Evolutionary conservation across 2,797 vertebrate species (phyloP).

Genomic region (Scarus forsteni): DNA sequence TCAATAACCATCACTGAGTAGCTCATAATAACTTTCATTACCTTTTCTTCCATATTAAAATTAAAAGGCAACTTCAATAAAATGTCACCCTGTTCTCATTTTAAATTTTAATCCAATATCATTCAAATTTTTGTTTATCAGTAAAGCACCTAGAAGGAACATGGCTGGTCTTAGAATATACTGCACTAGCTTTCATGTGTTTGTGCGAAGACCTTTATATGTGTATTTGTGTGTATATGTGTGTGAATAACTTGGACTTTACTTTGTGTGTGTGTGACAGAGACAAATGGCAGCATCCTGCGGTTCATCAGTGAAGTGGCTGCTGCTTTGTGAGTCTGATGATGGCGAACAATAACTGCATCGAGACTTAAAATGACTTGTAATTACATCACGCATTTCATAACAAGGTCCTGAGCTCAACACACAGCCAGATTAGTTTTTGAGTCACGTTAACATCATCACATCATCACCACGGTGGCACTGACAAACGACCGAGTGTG

Average conservation of each 20-base stretch:
- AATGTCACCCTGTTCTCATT: background rate
- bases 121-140: background rate
- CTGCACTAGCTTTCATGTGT: background rate
- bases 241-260: background rate
- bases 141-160: background rate
- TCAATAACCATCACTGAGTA: too few species aligned
- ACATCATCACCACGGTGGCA: constrained; percentile 64
- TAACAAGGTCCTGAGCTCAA: constrained; percentile 60
- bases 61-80: too few species aligned
- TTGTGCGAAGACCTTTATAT: background rate
- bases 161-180: background rate
- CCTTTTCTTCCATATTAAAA: too few species aligned
- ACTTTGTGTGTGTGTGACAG: constrained; percentile 36
- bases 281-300: constrained; percentile 64
- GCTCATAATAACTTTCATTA: too few species aligned
- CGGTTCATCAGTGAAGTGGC: constrained; percentile 43
- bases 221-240: background rate
- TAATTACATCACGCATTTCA: constrained; percentile 69
- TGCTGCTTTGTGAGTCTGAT: constrained; percentile 61
- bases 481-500: constrained; percentile 59
- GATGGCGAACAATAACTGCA: constrained; percentile 71
- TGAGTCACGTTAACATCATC: constrained; percentile 66
- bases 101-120: background rate
- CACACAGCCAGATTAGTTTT: constrained; percentile 53
- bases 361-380: constrained; percentile 61